Evolutionary conservation across 92 coral and sea anemone genomes (phyloP).

Genomic region (Bergia puertoricense): DNA sequence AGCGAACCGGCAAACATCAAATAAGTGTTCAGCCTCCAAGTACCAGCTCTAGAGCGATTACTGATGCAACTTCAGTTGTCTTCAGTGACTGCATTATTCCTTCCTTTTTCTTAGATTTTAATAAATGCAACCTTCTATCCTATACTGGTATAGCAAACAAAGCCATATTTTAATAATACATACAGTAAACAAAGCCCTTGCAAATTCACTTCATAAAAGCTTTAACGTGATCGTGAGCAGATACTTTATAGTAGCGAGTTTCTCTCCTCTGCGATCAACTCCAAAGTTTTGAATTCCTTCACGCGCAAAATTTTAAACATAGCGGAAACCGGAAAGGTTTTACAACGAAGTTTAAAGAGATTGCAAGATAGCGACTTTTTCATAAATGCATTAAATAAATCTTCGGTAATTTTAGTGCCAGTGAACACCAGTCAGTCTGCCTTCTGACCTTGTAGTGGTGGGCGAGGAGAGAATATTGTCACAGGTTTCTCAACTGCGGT

Average conservation of each 20-base stretch:
- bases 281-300: not conserved
- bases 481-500: not conserved
- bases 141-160: not conserved
- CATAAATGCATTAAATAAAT: not conserved
- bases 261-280: not conserved
- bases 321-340: not conserved
- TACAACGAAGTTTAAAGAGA: not conserved
- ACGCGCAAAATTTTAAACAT: not conserved
- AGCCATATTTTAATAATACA: not conserved
- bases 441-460: not conserved
- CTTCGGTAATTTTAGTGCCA: not conserved
- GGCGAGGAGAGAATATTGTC: conserved; percentile 1
- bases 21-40: not conserved
- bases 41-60: not conserved
- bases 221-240: not conserved
- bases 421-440: not conserved
- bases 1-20: not conserved
- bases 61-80: not conserved
- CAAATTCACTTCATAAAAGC: not conserved
- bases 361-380: not conserved
- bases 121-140: not conserved
- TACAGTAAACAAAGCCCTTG: not conserved
- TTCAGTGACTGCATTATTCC: not conserved
- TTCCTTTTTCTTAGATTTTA: not conserved
- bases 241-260: not conserved